Percentiles rank a stretch among this genome's conserved stretches.
These are phyloP conservation scores for Achatina immaculata DNA, from an alignment of 1,140 invertebrate genomes.

Conservation along the genomic window DNA sequence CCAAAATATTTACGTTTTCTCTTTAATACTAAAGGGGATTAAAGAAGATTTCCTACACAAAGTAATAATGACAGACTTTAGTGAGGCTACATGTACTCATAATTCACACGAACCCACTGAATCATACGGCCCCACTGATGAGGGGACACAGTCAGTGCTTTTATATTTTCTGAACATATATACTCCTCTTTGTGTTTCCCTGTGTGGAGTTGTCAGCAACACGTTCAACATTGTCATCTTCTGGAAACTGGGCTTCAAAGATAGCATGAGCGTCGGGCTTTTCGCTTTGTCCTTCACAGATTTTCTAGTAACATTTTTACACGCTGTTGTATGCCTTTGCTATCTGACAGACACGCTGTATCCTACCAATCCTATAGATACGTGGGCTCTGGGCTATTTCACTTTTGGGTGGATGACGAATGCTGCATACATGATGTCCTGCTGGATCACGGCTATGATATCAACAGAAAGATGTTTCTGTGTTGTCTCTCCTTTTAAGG, in stretches of 20 bases:
- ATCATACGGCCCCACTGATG: too few species aligned
- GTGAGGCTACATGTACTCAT: too few species aligned
- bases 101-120: too few species aligned
- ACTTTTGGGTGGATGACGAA: neutral
- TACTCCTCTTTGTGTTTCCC: neutral
- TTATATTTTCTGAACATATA: neutral
- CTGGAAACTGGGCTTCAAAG: neutral
- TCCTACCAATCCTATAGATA: neutral
- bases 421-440: neutral
- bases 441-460: constrained; percentile 18
- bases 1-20: too few species aligned
- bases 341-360: neutral
- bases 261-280: constrained; percentile 7
- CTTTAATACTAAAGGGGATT: too few species aligned
- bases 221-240: neutral
- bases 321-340: neutral
- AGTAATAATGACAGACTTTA: too few species aligned
- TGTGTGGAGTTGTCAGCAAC: neutral
- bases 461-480: constrained; percentile 12
- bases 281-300: constrained; percentile 1
- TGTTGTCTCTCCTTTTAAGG: constrained; percentile 11
- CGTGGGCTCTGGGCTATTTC: constrained; percentile 7
- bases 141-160: too few species aligned
- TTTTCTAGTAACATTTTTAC: neutral
- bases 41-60: too few species aligned